A percentile compares a stretch with the other conserved stretches of the same genome.
Evolutionary conservation across 2,888 invertebrate genomes (phyloP).

Genomic region (Hirtodrosophila trivittata): DNA sequence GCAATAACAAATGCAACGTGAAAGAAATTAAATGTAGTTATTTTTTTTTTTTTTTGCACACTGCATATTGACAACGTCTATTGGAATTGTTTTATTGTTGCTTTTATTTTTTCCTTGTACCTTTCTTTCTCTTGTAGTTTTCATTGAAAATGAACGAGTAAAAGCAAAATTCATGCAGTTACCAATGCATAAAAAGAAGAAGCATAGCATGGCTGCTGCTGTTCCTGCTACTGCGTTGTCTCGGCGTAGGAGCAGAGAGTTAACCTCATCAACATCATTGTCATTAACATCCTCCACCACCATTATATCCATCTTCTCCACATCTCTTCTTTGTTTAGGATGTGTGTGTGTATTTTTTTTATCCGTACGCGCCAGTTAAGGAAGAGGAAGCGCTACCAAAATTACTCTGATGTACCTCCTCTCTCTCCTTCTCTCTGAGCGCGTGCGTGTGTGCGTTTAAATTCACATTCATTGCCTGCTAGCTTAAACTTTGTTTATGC

Average conservation of each 20-base stretch:
- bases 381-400: conserved; percentile 48
- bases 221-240: conserved; percentile 1
- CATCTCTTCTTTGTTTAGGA: conserved; percentile 55
- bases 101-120: conserved; percentile 14
- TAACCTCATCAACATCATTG: conserved; percentile 34
- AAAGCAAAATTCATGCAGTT: conserved; percentile 31
- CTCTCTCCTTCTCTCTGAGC: conserved; percentile 12
- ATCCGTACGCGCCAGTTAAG: conserved; percentile 53
- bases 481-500: conserved; percentile 26
- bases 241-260: conserved; percentile 21
- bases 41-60: conserved; percentile 55
- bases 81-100: no score
- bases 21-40: conserved; percentile 56
- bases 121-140: conserved; percentile 27
- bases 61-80: conserved; percentile 43
- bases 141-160: conserved; percentile 49
- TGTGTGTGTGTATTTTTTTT: conserved; percentile 49
- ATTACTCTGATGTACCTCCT: conserved; percentile 19
- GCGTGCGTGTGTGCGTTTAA: conserved; percentile 4
- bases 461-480: conserved; percentile 23
- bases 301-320: conserved; percentile 34
- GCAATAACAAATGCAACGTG: conserved; percentile 41
- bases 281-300: no score
- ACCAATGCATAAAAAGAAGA: conserved; percentile 26
- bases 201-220: conserved; percentile 11